Evolutionary conservation across 2,888 invertebrate genomes (phyloP).

Genomic region (Coelopa pilipes): DNA sequence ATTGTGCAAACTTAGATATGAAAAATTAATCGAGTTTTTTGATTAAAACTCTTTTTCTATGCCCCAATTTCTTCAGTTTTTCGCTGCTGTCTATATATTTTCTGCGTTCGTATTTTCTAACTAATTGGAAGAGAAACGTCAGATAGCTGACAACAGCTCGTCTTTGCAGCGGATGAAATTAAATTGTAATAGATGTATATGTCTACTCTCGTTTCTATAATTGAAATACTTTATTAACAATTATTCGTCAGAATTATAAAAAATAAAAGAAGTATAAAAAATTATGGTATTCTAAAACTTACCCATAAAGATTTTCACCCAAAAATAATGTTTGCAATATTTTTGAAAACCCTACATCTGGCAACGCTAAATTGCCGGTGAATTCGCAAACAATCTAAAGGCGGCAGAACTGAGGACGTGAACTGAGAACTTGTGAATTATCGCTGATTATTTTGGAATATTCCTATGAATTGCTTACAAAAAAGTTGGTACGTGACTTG

Average conservation of each 20-base stretch:
- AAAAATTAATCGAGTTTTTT: slow-evolving; percentile 15
- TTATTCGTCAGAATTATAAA: no score
- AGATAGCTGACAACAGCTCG: neutral
- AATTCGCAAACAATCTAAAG: neutral
- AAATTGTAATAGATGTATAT: no score
- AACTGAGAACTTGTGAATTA: neutral
- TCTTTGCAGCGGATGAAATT: no score
- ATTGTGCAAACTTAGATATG: slow-evolving; percentile 8
- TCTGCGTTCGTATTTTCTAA: neutral
- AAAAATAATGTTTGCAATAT: no score
- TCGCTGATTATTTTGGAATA: neutral
- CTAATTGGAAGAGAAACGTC: slow-evolving; percentile 3
- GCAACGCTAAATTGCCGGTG: neutral
- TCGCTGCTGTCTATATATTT: slow-evolving; percentile 17
- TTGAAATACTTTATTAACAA: no score
- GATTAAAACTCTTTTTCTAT: slow-evolving; percentile 2
- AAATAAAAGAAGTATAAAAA: no score
- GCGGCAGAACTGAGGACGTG: neutral
- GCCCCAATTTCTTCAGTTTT: slow-evolving; percentile 11
- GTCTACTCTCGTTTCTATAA: no score
- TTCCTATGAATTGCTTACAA: slow-evolving; percentile 8
- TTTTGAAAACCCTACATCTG: neutral
- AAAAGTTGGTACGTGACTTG: slow-evolving; percentile 1
- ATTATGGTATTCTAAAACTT: no score
- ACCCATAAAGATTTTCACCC: no score